Base-by-base conservation (phyloP, 1,140 invertebrate species). In the Cecropterus lyciades region DNA sequence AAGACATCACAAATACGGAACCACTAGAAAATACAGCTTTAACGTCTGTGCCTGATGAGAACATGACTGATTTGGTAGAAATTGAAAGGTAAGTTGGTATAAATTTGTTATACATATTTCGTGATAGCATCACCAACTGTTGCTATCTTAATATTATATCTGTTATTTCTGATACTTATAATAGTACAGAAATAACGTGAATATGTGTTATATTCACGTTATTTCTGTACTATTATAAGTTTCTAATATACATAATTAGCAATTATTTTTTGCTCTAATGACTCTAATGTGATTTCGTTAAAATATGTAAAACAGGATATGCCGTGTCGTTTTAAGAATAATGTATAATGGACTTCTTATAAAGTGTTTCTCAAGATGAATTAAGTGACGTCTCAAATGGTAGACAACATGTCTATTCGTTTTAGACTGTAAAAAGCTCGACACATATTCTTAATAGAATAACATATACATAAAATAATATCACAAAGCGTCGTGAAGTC, bases 1-100 rank as follows among this genome's bases (percentile, higher is more conserved):
- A 87, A 86, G 81, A 90, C 87, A 91, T 91, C 84, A 88, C 87
- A 88, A 85, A 88, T 80, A 85, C 82, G 64, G 89, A 88, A 84
- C 77, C 82, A 57, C 81, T 89, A 92, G 89, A 89, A 80, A 85
- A 85, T 86, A 84, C 86, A 76, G 83, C 87, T 85, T 85, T 90
- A 85, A 77, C 87, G 79, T 87, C 85, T 72, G 83, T 83, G 68
- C 79, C 86, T 75, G 89, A 91, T 55, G 87, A 90, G 62, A 90
- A 89, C 69, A 77, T 80, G 82, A 87, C 83, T 87, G 87, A 92
- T 57, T 68, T 82, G 70, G 85, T 87, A 81, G 84, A 89, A 68
- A 84, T 92, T 83, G 87, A 90, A 84, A 90, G 88, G 89, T 91
- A 77, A 78, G 62, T 67, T 60, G 56, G 6, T 43, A 60, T 64